Evolutionary conservation across 92 coral and sea anemone genomes (phyloP), one percentile per base, ranked within the genome.

Genomic region (Palythoa grandis): DNA sequence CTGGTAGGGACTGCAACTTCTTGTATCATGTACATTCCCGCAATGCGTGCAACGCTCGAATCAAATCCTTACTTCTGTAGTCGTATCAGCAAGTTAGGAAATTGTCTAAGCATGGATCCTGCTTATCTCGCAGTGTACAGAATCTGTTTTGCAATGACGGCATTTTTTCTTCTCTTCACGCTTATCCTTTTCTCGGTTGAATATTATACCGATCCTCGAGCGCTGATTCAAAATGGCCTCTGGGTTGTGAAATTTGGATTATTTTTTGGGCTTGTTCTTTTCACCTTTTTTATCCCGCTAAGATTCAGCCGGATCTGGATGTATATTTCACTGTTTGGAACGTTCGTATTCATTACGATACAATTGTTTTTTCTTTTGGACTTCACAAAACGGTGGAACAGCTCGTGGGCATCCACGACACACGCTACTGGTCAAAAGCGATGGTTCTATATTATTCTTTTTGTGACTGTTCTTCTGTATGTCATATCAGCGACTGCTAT

Each of bases 91-190:
- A 86, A 80, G 53, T 89, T 95, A 53, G 98, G 98, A 22, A 95
- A 91, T 77, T 96, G 98, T 66, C 83, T 96, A 29, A 96, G 96
- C 58, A 96, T 92, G 87, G 98, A 96, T 78, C 98, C 98, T 57
- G 98, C 98, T 38, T 96, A 93, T 86, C 90, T 95, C 69, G 98
- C 98, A 54, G 98, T 96, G 74, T 95, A 96, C 76, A 79, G 98
- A 72, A 91, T 96, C 54, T 96, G 98, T 56, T 92, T 96, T 88
- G 92, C 98, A 75, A 96, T 96, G 98, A 98, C 98, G 23, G 92
- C 96, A 11, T 96, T 96, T 89, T 96, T 90, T 79, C 86, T 96
- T 57, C 85, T 96, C n/a, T 96, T 96, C 79, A 90, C 96, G 7
- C 38, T 96, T 60, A 87, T 96, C 65, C 93, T 96, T 5, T 93